phyloP scores from a whole-genome alignment of 2,113 vertebrate species.

The Nansenia antarctica region DNA sequence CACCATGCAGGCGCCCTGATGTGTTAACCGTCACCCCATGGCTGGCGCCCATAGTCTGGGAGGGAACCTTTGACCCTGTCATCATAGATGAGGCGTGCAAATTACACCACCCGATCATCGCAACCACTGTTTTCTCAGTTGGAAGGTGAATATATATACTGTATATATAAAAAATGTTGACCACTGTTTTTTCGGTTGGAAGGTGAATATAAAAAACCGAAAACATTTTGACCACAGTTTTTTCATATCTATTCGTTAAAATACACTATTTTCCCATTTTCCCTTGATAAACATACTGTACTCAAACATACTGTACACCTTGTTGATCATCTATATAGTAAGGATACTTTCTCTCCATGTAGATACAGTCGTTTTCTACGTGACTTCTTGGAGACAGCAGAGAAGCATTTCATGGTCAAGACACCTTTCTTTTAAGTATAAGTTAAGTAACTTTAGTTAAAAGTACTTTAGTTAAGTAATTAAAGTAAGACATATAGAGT shows the following conservation, averaged over 20 bases:
- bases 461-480: too few relatives aligned
- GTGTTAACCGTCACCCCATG: slow-evolving; percentile 62
- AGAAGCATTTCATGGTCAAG: slow-evolving; percentile 61
- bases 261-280: too few relatives aligned
- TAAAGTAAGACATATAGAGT: too few relatives aligned
- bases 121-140: slow-evolving; percentile 2
- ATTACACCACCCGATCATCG: not conserved
- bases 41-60: slow-evolving; percentile 65
- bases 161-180: too few relatives aligned
- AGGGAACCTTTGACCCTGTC: slow-evolving; percentile 52
- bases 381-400: slow-evolving; percentile 65
- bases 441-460: too few relatives aligned
- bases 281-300: too few relatives aligned
- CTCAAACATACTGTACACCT: not conserved
- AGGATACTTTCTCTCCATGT: not conserved
- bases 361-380: slow-evolving; percentile 57
- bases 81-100: slow-evolving; percentile 26
- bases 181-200: too few relatives aligned
- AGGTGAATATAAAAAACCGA: not conserved
- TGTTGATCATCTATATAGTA: not conserved
- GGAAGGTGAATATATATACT: not conserved
- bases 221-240: too few relatives aligned
- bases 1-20: slow-evolving; percentile 28
- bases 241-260: too few relatives aligned
- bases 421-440: too few relatives aligned